Evolutionary conservation across 2,888 invertebrate genomes (phyloP), one percentile per base, ranked within the genome.

Genomic region (Eumacrocentrus americanus): DNA sequence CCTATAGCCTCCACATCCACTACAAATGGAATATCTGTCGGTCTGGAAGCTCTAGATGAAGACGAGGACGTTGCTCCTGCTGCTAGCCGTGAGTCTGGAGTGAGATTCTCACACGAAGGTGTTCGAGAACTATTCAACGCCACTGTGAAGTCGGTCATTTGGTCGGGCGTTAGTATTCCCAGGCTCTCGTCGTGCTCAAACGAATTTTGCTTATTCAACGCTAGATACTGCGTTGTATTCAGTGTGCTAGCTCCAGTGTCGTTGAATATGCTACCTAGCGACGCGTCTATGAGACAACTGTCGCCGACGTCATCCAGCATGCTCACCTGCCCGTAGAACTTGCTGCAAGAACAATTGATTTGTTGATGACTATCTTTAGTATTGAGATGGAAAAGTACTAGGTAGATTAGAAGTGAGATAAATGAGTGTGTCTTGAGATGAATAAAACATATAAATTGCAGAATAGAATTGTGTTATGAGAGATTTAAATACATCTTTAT

Each of bases 101-200:
- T 74, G 22, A 88, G 81, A 70, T 87, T 87, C 75, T 88, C 88
- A 65, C 86, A 86, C 64, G 88, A 88, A 50, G 88, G 87, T 56
- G 88, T 88, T 80, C 88, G 85, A 66, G 87, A 83, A 73, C 86
- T 86, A 72, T 87, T 87, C 69, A 86, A 82, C 67, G 86, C 86
- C 67, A 87, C 72, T 4, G 79, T 86, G 72, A 87, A 88, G 73
- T 91, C 90, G 63, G 82, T 80, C 92, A 94, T 93, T 81, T 94
- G 93, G 82, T 93, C 92, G 0, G 94, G 93, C 7, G 94, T 93
- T 64, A 95, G 83, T 71, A 94, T 94, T 3, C 94, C 94, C 69
- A 94, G 83, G 72, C 92, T 91, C 76, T 94, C 93, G 74, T 93
- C 89, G 74, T 87, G 82, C 68, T 90, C 93, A 70, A 92, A 86